Conservation (phyloP, 1,140 invertebrate species). For the Drosophila biarmipes region DNA sequence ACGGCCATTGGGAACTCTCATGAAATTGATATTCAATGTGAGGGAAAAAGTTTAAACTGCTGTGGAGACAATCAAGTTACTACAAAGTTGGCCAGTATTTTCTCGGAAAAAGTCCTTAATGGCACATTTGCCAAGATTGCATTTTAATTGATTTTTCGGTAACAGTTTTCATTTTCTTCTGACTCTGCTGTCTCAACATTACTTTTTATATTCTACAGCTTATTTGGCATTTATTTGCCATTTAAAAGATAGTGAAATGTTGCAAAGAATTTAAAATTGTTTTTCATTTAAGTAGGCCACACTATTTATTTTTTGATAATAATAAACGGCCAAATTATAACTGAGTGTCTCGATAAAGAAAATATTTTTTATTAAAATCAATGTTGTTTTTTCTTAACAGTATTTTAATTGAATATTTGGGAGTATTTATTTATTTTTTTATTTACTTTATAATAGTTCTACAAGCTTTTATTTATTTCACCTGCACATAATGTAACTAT, state of each 20-base stretch:
- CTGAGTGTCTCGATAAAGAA: too few species aligned
- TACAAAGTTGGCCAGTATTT: neutral
- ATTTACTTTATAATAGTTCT: neutral
- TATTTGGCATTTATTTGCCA: neutral
- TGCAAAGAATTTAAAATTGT: too few species aligned
- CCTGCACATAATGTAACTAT: neutral
- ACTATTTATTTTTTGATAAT: neutral
- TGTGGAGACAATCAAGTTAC: neutral
- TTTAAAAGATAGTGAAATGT: too few species aligned
- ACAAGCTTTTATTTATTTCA: neutral
- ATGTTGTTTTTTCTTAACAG: neutral
- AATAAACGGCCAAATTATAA: too few species aligned
- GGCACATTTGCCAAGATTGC: neutral
- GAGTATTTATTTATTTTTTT: neutral
- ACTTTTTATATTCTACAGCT: neutral
- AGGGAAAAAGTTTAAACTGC: conserved; percentile 4
- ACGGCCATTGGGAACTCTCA: conserved; percentile 27
- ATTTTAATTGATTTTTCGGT: conserved; percentile 9
- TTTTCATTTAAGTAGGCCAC: too few species aligned
- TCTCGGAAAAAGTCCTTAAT: neutral
- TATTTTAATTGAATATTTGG: neutral
- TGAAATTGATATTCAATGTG: conserved; percentile 15
- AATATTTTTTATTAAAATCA: neutral
- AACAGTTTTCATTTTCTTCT: neutral
- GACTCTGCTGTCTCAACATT: neutral